Evolutionary conservation across 1,140 invertebrate species (phyloP).

Genomic region (Drosophila trapezifrons): DNA sequence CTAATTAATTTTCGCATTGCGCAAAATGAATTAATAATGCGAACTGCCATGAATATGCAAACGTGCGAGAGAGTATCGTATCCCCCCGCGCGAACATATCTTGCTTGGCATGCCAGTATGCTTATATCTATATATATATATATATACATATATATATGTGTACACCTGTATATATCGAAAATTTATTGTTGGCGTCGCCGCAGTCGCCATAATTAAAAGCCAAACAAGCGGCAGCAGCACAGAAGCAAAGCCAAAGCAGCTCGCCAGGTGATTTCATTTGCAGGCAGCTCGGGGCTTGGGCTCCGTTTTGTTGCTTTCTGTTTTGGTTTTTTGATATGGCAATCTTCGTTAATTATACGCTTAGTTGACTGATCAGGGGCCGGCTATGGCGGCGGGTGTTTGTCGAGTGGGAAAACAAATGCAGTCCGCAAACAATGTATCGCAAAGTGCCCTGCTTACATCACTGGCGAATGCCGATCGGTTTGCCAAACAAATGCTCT

Average conservation of each 20-base stretch:
- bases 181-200: slow-evolving; percentile 76
- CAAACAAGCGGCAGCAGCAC: slow-evolving; percentile 68
- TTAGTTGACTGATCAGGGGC: slow-evolving; percentile 43
- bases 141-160: slow-evolving; percentile 12
- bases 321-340: slow-evolving; percentile 55
- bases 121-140: slow-evolving; percentile 7
- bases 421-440: slow-evolving; percentile 51
- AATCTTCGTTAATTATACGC: slow-evolving; percentile 74
- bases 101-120: slow-evolving; percentile 20
- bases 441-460: slow-evolving; percentile 55
- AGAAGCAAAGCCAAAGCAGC: slow-evolving; percentile 28
- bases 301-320: slow-evolving; percentile 29
- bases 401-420: slow-evolving; percentile 51
- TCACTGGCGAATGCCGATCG: slow-evolving; percentile 43
- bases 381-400: slow-evolving; percentile 9
- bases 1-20: slow-evolving; percentile 83
- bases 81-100: slow-evolving; percentile 40
- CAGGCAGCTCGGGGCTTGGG: slow-evolving; percentile 55
- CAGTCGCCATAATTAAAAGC: slow-evolving; percentile 80
- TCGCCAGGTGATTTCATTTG: slow-evolving; percentile 77
- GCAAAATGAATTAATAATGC: slow-evolving; percentile 81
- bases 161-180: slow-evolving; percentile 41
- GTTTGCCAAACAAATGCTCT: slow-evolving; percentile 71
- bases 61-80: slow-evolving; percentile 46
- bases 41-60: slow-evolving; percentile 79